Evolutionary conservation across 2,888 invertebrate species (phyloP), one percentile per base, ranked within the genome.

Genomic region (Anticlea derivata): DNA sequence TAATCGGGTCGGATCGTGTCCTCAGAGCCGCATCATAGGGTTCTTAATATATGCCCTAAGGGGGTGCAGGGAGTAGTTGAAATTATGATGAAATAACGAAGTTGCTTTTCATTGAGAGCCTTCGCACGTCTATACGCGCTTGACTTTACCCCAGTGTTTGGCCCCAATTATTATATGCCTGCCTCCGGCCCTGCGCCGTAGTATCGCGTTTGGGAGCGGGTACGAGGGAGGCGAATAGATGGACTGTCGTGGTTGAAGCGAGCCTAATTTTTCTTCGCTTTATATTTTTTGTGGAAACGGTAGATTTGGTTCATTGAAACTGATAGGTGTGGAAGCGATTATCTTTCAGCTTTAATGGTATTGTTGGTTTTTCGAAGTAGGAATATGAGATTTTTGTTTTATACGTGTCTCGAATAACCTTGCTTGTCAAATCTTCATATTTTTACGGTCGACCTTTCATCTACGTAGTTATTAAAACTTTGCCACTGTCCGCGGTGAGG

Each of bases 1-100:
- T 90, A 90, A 90, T 90, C 89, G 86, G 77, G 74, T 71, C 61
- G 75, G 82, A 83, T 84, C 80, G 81, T 77, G 79, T 61, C 75
- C 73, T 11, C 58, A 56, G 56, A 43, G 40, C 22, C 12, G 27
- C 31, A 50, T 37, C 30, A 40, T 12, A 33, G 46, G 40, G n/a
- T 17, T 17, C 17, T 17, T 17, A 17, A 17, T 17, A 4, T 3
- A 17, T 17, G 2, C 17, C 17, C 17, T 17, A 17, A 17, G 17
- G 17, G 4, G 4, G 17, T 17, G 4, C 4, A 4, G 4, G 17
- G 2, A 4, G 17, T 3, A 17, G 4, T 17, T 17, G 4, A 17
- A 17, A 17, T 4, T 17, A 2, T 2, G 4, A 17, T 17, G 4
- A 17, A 17, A 4, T 4, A 3, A 17, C 17, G 17, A 4, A 4